These are phyloP conservation scores for Lasioglossum oenotherae DNA, from an alignment of 2,888 invertebrate species.

Conservation along the genomic window DNA sequence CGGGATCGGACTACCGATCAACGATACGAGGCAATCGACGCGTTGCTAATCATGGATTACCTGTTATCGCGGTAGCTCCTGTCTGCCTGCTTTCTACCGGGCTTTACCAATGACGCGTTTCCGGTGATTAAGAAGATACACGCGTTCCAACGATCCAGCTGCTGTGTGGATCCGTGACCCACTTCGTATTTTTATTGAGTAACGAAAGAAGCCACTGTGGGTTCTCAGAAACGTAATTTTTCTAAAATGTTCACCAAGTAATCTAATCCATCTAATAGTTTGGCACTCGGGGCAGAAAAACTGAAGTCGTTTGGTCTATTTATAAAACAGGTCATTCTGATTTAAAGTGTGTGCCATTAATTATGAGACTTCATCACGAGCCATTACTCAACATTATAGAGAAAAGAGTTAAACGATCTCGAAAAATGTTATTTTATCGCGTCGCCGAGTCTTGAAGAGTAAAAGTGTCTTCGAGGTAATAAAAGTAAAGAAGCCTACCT, in stretches of 20 bases:
- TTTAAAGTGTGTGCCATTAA: no score
- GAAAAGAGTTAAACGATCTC: background rate
- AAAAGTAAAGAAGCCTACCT: background rate
- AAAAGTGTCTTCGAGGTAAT: background rate
- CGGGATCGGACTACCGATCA: conserved; percentile 53
- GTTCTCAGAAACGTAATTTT: background rate
- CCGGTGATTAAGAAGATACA: background rate
- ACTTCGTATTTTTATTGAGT: background rate
- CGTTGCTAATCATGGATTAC: conserved; percentile 57
- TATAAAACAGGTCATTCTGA: background rate
- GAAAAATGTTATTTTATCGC: background rate
- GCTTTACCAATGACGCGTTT: background rate
- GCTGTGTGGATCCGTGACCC: background rate
- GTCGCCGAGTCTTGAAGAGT: background rate
- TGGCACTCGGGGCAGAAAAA: no score
- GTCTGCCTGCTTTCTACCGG: conserved; percentile 20
- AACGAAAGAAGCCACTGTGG: background rate
- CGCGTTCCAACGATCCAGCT: background rate
- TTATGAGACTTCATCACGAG: no score
- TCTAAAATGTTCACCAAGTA: no score
- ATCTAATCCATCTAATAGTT: no score
- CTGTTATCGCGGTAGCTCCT: conserved; percentile 41
- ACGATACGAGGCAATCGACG: conserved; percentile 59
- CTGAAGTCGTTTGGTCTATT: no score
- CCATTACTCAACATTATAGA: no score